Evolutionary conservation across 2,113 vertebrate genomes (phyloP), one percentile per base, ranked within the genome.

Genomic region (Dicentrarchus labrax): DNA sequence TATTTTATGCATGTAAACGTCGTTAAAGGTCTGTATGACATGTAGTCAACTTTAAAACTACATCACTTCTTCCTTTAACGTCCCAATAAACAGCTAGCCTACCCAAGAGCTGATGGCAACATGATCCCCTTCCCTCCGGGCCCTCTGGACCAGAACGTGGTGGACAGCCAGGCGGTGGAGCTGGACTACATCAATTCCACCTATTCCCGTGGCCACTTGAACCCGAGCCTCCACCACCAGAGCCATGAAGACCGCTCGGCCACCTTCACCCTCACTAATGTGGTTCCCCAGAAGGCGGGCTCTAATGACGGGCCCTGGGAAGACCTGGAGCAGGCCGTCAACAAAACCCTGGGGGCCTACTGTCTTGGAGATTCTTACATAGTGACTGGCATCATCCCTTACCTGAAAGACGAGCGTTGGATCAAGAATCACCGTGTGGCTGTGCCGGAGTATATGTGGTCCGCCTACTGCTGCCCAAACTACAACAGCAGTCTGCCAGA

Each of bases 251-350:
- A 89, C 53, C 96, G 89, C 1, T 0, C 1, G 0, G 85, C 96
- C 9, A 96, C 96, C 30, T 97, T 97, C 93, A 96, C 95, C 66
- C 93, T 97, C 81, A 96, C 96, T 12, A 97, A 96, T 45, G 94
- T 96, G 0, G 94, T 96, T 2, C 96, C 96, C 0, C 96, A 97
- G 86, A 68, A 93, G 43, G 60, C 6, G 0, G 92, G 90, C 0
- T 96, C 96, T 16, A 97, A 97, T 0, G 19, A 87, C 0, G 96
- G 96, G 0, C 88, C 95, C 65, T 97, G 96, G 96, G 92, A 93
- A 0, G 1, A 19, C 22, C 94, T 96, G 0, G 96, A 97, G 87
- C 59, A 71, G 16, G 10, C 4, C 0, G 81, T 93, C 66, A 94
- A 86, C 85, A 59, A 67, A 11, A 88, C 78, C 21, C 54, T 95